Evolutionary conservation across 2,113 vertebrate species (phyloP), one percentile per base, ranked within the genome.

Genomic region (Cyprinodon variegatus): DNA sequence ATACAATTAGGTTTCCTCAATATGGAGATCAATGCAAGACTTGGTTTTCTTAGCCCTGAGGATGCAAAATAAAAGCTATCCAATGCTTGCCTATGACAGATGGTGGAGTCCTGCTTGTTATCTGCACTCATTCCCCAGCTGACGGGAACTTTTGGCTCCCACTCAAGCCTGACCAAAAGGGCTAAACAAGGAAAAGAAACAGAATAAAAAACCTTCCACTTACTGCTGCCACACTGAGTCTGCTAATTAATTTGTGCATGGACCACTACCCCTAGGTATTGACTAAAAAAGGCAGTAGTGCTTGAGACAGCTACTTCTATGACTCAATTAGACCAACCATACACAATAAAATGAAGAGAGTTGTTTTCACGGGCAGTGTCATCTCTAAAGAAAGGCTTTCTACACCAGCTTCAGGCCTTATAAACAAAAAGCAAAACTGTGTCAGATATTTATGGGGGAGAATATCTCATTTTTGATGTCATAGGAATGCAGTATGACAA

Each of bases 181-280:
- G 46, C 75, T 82, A 74, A 82, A 61, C 83, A 68, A 80, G 57
- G 15, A 64, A 4, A 46, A 66, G 6, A 11, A 1, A 76, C 60
- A 83, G 79, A 82, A 77, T 60, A 80, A 81, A 83, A 59, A 11
- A 53, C 46, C 75, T 64, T 72, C 72, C 67, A 70, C 46, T 83
- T 87, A 85, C 60, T 9, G 36, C 65, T 74, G 77, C 74, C 86
- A 76, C 46, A 1, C 29, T 78, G 41, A 66, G 65, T 81, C 41
- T 75, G 78, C 81, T 86, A 85, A 90, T 91, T 77, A 88, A 88
- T 90, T 82, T 83, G 72, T 89, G 87, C 86, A 86, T 86, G 60
- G 73, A 84, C 71, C 39, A 50, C 71, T 78, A 65, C 61, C 83
- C 70, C 70, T 10, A 76, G 76, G 79, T 75, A 89, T 70, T 80